Evolutionary conservation across 2,888 invertebrate species (phyloP), one percentile per base, ranked within the genome.

Genomic region (Galerucella calmariensis): DNA sequence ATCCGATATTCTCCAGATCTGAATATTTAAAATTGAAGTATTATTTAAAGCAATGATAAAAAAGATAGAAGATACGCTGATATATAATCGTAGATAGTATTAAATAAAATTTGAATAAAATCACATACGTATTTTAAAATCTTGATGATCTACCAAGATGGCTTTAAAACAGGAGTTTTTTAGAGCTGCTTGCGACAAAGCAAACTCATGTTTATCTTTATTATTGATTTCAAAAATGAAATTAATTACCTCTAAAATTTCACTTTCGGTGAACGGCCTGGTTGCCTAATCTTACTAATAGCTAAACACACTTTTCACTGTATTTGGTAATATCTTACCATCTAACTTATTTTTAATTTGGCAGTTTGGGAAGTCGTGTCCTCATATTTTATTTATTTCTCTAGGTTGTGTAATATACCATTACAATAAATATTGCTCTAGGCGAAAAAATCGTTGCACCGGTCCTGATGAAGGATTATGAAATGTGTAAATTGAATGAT

Each of bases 301-400:
- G 16, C 14, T 53, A 16, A 53, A 16, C 16, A 20, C 1, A 56
- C 20, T 16, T 56, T 56, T 56, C 11, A 56, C 16, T 56, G 56
- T 56, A 20, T 56, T 56, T 20, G 14, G 14, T 51, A 56, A 56
- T 56, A 20, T 56, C 56, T 51, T n/a, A n/a, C n/a, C 16, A 16
- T 56, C 20, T n/a, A 56, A 56, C 16, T 56, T 56, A 56, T 56
- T 56, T 56, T 56, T 56, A 9, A 56, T 20, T 56, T 16, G 20
- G 16, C 16, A 56, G 56, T 8, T 20, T 56, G 9, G 20, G 11
- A 56, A 20, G 16, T 56, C 5, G 11, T 56, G 20, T 20, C 20
- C 9, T 56, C 56, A 56, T 16, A 56, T 16, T 56, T 56, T 16
- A 20, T 16, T 56, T 53, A 53, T 53, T 53, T 16, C 8, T 8